Base-by-base conservation (phyloP, 2,113 vertebrate species). In the Pseudopodoces humilis region DNA sequence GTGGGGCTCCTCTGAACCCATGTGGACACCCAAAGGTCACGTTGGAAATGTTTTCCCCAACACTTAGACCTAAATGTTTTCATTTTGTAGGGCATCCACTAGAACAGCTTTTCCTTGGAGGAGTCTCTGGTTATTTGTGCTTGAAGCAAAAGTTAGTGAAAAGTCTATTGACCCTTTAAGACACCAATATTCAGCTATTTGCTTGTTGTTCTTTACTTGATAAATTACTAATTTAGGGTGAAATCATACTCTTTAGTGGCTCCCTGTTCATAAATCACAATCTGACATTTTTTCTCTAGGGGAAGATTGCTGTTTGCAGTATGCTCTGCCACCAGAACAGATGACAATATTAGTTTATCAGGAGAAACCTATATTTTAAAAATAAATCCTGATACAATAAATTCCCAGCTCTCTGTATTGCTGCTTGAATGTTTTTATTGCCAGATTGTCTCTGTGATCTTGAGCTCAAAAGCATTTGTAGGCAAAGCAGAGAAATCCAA, bases 141-240 rank as follows among this genome's bases (percentile, higher is more conserved):
- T 97, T 96, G 84, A 97, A 96, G 95, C 76, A 86, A 86, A 95
- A 92, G 79, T 97, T 93, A 88, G 77, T 83, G 82, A 89, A 86
- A 94, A 88, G 83, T 81, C 83, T 97, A 90, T 89, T 95, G 95
- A 96, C 80, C 91, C 95, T 96, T 95, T 94, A 92, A 97, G 95
- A 95, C 92, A 96, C 86, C 85, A 90, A 95, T 97, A 95, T 93
- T 95, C 62, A 76, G 67, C 90, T 93, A 87, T 96, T 95, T 97
- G 89, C 85, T 96, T 96, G 95, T 83, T 95, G 93, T 94, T 95
- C 95, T 97, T 95, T 96, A 97, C 94, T 95, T 95, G 94, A 97
- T 96, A 96, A 94, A 96, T 97, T 91, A 96, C 95, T 97, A 95
- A 97, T 97, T 96, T 97, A 95, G 95, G 85, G 97, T 95, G 91